Percentiles rank a stretch among this genome's conserved stretches.
phyloP scores from a whole-genome alignment of 2,797 vertebrate genomes.

The Odontamblyopus lacepedii region DNA sequence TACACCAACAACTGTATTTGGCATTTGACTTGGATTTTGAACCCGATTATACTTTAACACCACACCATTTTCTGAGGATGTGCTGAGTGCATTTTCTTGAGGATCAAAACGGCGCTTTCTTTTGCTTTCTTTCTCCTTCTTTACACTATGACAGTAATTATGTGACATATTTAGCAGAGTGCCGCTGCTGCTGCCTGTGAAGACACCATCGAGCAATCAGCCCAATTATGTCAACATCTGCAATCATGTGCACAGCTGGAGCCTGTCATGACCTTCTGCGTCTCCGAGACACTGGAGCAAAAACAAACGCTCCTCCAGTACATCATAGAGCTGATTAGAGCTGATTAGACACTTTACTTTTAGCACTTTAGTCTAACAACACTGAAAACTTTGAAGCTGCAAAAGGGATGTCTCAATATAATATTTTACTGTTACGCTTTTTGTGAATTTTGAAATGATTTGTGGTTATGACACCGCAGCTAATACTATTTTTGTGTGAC shows the following conservation, averaged over 20 bases:
- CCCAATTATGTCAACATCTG: constrained; percentile 51
- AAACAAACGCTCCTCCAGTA: constrained; percentile 26
- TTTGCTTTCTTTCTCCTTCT: not conserved
- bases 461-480: no score
- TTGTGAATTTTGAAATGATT: not conserved
- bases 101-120: not conserved
- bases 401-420: not conserved
- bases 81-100: constrained; percentile 1
- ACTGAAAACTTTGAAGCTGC: not conserved
- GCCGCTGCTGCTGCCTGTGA: constrained; percentile 55
- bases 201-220: constrained; percentile 52
- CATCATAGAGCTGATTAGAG: constrained; percentile 41
- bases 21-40: not conserved
- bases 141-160: constrained; percentile 20
- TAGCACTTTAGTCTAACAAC: not conserved
- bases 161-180: constrained; percentile 14
- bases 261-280: constrained; percentile 39
- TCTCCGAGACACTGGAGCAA: constrained; percentile 44
- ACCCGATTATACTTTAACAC: not conserved
- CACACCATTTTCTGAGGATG: not conserved
- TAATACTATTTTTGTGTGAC: no score
- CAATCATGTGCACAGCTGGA: constrained; percentile 65
- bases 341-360: constrained; percentile 54
- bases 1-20: not conserved
- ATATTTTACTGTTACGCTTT: not conserved